Base-by-base conservation (phyloP, 1,140 invertebrate species). In the Drosophila murphyi region DNA sequence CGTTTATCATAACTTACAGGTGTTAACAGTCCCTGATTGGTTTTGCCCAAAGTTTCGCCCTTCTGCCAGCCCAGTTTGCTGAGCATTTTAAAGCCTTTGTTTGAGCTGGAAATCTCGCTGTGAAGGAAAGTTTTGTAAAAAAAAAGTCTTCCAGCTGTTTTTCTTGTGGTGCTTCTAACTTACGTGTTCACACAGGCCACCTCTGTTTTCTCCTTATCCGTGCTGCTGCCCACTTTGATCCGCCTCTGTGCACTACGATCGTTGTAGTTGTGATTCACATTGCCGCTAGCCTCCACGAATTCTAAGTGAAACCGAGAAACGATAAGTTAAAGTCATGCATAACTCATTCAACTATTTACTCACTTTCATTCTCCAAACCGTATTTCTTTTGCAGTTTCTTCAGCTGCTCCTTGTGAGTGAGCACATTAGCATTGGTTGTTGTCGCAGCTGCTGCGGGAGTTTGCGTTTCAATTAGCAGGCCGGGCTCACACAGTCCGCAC, bases 51-150 rank as follows among this genome's bases (percentile, higher is more conserved):
- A 0, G 96, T 94, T 76, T 97, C 94, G 59, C 97, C 98, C 92
- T 96, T 95, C n/a, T 95, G 95, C 97, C 97, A 98, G 10, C 98
- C 98, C 96, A 98, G 97, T 93, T 98, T 98, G 57, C 96, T 93
- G 41, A 98, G 91, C 91, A 98, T 92, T 93, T 97, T 96, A 92
- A 97, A 98, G 0, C 98, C 97, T 93, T 97, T 97, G 86, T 98
- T 98, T 37, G 95, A 94, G 28, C 95, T 93, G 12, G 95, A 92
- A 81, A 98, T 96, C 29, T 95, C 95, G 80, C 97, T 98, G 91
- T 0, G 55, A 72, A 67, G 32, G 12, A 6, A 12, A 10, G 10
- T 39, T 63, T 57, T n/a, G 4, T 4, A n/a, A 43, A 43, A 3
- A n/a, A 3, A 57, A 31, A 31, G 4, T n/a, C 0, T 43, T 31